Percentiles rank a stretch among this genome's conserved stretches.
These are phyloP conservation scores for Parelbella ahira DNA, from an alignment of 2,888 invertebrate species.

Conservation along the genomic window DNA sequence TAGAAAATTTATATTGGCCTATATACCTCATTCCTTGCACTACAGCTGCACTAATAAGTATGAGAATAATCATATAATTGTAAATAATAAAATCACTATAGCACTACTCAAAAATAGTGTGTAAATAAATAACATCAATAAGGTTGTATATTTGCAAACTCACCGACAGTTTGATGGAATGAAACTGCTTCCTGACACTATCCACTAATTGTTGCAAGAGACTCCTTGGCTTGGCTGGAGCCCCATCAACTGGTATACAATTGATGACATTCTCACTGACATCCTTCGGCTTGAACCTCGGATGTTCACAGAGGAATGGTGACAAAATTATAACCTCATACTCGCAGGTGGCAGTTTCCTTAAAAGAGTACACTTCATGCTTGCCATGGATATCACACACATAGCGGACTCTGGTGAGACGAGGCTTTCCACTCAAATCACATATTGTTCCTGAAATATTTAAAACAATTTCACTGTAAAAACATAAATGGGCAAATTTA, in stretches of 20 bases:
- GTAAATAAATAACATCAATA: no score
- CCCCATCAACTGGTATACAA: conserved; percentile 84
- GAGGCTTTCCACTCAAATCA: conserved; percentile 92
- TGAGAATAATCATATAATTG: no score
- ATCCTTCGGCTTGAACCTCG: conserved; percentile 90
- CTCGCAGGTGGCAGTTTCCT: conserved; percentile 96
- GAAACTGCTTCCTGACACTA: conserved; percentile 84
- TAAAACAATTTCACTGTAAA: no score
- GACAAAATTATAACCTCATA: conserved; percentile 96
- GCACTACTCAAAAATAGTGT: no score
- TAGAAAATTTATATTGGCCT: no score
- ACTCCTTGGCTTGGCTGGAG: conserved; percentile 86
- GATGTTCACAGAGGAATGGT: conserved; percentile 92
- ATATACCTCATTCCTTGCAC: no score
- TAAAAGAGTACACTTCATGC: conserved; percentile 95
- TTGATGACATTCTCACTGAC: conserved; percentile 88
- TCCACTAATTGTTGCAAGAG: conserved; percentile 86
- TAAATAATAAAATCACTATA: no score
- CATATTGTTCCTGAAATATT: conserved; percentile 85
- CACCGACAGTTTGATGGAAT: conserved; percentile 67
- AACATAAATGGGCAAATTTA: no score
- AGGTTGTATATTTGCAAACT: no score
- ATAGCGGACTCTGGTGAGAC: conserved; percentile 90
- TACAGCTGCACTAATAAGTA: no score
- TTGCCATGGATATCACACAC: conserved; percentile 94